Evolutionary conservation across 2,888 invertebrate genomes (phyloP), one percentile per base, ranked within the genome.

Genomic region (Chromoteleia sp.): DNA sequence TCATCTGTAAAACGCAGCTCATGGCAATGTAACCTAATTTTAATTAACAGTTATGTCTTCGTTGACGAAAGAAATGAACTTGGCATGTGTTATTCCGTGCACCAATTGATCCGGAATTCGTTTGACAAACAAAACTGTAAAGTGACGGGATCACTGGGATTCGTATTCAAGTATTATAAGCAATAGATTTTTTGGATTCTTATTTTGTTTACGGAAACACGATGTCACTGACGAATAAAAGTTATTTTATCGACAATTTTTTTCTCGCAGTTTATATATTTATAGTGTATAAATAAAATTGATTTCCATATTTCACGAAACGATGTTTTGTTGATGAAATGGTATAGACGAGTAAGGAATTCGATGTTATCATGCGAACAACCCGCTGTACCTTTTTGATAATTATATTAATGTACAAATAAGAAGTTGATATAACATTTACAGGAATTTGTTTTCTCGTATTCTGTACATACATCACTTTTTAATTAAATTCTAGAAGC

Each of bases 351-450:
- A 65, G 4, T 71, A 78, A 78, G 71, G 36, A 65, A 78, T 71
- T 71, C 45, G 71, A 71, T 70, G 77, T 71, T 78, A 45, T 48
- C 17, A 50, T 77, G 77, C 71, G 77, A 77, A 77, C 70, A 70
- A 77, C 63, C 77, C 70, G 70, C 77, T 77, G 77, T 76, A 76
- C 43, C 76, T 76, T 76, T 76, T 76, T 76, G 68, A 76, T 76
- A 76, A 76, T 76, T 76, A 76, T 76, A 76, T 68, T 76, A 76
- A 76, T 76, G 76, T 76, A 76, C 76, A 76, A 76, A 76, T 70
- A 76, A 76, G 68, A 76, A 70, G 68, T 76, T 76, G 76, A 76
- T 68, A 76, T 76, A 76, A 76, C 68, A 76, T 76, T 76, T 61
- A 76, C 68, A 68, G 61, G n/a, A 61, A 54, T 68, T 76, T 68